Evolutionary conservation across 2,888 invertebrate genomes (phyloP).

Genomic region (Drosophila prolongata): DNA sequence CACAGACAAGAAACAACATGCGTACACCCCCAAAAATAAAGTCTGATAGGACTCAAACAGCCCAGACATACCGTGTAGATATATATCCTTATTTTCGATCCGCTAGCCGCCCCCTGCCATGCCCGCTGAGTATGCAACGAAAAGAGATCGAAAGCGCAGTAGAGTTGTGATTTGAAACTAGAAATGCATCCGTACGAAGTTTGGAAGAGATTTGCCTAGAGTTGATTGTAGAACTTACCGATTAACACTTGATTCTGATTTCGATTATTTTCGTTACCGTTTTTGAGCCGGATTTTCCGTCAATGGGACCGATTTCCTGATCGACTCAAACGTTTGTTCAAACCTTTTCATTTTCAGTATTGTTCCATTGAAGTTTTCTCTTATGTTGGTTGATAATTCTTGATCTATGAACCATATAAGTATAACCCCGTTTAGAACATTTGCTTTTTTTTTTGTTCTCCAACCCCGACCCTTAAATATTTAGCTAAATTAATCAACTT

Average conservation of each 20-base stretch:
- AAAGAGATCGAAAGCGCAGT: slow-evolving; percentile 29
- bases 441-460: slow-evolving; percentile 16
- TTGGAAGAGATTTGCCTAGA: slow-evolving; percentile 39
- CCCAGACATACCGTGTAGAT: slow-evolving; percentile 12
- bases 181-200: slow-evolving; percentile 52
- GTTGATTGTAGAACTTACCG: slow-evolving; percentile 41
- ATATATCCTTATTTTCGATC: slow-evolving; percentile 9
- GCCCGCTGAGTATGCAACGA: slow-evolving; percentile 17
- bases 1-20: slow-evolving; percentile 34
- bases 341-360: slow-evolving; percentile 21
- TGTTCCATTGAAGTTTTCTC: slow-evolving; percentile 34
- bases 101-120: slow-evolving; percentile 16
- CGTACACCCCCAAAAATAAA: slow-evolving; percentile 8
- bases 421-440: slow-evolving; percentile 19
- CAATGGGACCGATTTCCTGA: slow-evolving; percentile 7
- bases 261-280: slow-evolving; percentile 32
- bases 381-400: slow-evolving; percentile 26
- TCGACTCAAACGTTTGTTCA: slow-evolving; percentile 17
- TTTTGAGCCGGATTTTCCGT: slow-evolving; percentile 14
- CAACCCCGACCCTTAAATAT: slow-evolving; percentile 19
- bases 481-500: slow-evolving; percentile 15
- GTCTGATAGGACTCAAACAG: slow-evolving; percentile 12
- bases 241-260: slow-evolving; percentile 39
- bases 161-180: slow-evolving; percentile 36
- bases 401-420: slow-evolving; percentile 23